Percentiles rank a stretch among this genome's conserved stretches.
Evolutionary conservation across 2,113 vertebrate genomes (phyloP).

Genomic region (Lagenorhynchus albirostris): DNA sequence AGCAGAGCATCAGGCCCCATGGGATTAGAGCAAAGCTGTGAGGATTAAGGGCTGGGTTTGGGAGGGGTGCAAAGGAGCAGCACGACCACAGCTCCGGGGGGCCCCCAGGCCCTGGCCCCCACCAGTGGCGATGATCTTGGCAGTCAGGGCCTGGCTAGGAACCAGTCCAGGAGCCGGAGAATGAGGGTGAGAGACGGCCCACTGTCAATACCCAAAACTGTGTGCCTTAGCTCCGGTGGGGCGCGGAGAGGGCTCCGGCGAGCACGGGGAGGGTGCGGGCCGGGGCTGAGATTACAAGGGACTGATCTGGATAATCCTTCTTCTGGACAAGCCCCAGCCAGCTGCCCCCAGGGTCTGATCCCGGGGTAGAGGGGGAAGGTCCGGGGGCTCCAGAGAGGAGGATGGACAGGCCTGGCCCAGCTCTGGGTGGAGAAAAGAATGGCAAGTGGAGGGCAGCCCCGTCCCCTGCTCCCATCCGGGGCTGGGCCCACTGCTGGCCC

Average conservation of each 20-base stretch:
- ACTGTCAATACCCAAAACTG: background rate
- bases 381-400: background rate
- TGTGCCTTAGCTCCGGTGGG: background rate
- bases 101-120: background rate
- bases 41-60: conserved; percentile 60
- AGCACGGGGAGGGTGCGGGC: background rate
- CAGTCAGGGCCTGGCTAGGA: background rate
- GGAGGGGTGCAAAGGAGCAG: conserved; percentile 3
- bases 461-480: background rate
- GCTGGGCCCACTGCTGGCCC: background rate
- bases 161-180: background rate
- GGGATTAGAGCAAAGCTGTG: conserved; percentile 72
- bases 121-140: background rate
- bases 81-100: background rate
- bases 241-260: background rate
- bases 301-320: conserved; percentile 75
- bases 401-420: background rate
- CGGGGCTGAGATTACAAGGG: conserved; percentile 65
- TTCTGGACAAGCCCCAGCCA: conserved; percentile 59
- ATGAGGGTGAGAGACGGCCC: background rate
- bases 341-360: conserved; percentile 52
- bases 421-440: background rate
- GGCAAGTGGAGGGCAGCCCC: background rate
- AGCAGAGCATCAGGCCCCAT: conserved; percentile 64
- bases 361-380: background rate